A percentile compares a stretch with the other conserved stretches of the same genome.
These are phyloP conservation scores for Muscicapa striata DNA, from an alignment of 2,797 vertebrate genomes.

Conservation along the genomic window DNA sequence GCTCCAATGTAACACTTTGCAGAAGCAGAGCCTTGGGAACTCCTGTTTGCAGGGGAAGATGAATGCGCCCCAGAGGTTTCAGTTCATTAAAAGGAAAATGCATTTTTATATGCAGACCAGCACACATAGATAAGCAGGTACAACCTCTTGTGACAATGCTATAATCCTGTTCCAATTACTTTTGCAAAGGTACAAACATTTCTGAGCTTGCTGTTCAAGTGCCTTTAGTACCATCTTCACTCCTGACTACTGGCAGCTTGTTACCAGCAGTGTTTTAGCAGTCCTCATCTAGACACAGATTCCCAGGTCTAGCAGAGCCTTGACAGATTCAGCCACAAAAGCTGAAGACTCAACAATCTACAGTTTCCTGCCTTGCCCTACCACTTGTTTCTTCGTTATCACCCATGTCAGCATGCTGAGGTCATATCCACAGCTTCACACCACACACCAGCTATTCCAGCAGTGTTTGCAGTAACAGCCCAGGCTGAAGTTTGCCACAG, in stretches of 20 bases:
- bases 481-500: background rate
- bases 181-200: background rate
- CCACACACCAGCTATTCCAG: background rate
- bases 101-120: background rate
- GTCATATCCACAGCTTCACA: background rate
- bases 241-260: background rate
- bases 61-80: background rate
- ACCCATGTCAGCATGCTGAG: background rate
- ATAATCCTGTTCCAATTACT: background rate
- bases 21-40: background rate
- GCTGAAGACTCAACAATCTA: background rate
- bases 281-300: background rate
- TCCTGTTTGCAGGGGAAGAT: background rate
- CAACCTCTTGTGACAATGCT: background rate
- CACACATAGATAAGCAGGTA: background rate
- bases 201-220: background rate
- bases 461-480: background rate
- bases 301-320: background rate
- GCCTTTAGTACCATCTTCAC: background rate
- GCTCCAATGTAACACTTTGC: background rate
- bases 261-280: background rate
- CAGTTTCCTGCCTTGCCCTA: background rate
- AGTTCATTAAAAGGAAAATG: background rate
- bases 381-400: background rate
- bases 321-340: background rate